Conservation (phyloP, 2,888 invertebrate species). For the Odontothrips loti region DNA sequence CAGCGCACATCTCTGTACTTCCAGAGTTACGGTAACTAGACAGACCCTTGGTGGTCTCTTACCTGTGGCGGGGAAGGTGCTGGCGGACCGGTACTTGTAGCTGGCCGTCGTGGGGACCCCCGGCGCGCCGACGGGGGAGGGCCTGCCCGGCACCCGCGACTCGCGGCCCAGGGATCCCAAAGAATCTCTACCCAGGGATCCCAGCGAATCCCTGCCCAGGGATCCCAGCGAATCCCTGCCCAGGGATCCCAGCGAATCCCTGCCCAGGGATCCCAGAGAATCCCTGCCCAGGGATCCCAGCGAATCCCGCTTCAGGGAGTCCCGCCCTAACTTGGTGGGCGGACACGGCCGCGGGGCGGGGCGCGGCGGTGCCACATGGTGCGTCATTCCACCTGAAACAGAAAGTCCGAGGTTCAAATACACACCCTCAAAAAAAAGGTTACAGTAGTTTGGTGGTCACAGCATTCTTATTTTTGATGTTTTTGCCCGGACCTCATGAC, state of each 20-base stretch:
- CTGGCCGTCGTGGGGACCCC: background rate
- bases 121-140: background rate
- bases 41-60: too few relatives aligned
- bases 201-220: background rate
- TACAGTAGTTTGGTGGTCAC: too few relatives aligned
- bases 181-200: background rate
- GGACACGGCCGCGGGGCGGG: conserved; percentile 2
- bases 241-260: background rate
- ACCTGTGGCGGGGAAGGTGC: background rate
- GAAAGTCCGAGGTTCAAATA: too few relatives aligned
- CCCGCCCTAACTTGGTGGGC: conserved; percentile 2
- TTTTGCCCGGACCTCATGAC: too few relatives aligned
- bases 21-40: too few relatives aligned
- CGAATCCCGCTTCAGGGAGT: background rate
- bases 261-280: background rate
- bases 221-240: conserved; percentile 1
- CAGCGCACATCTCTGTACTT: too few relatives aligned
- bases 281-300: background rate
- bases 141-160: background rate
- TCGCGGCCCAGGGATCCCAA: background rate
- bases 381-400: conserved; percentile 16
- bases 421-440: too few relatives aligned
- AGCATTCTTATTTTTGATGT: too few relatives aligned
- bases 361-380: conserved; percentile 16
- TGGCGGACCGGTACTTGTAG: conserved; percentile 17